phyloP scores from a whole-genome alignment of 37 sponge, comb jelly and placozoan species.

The Bolinopsis microptera region DNA sequence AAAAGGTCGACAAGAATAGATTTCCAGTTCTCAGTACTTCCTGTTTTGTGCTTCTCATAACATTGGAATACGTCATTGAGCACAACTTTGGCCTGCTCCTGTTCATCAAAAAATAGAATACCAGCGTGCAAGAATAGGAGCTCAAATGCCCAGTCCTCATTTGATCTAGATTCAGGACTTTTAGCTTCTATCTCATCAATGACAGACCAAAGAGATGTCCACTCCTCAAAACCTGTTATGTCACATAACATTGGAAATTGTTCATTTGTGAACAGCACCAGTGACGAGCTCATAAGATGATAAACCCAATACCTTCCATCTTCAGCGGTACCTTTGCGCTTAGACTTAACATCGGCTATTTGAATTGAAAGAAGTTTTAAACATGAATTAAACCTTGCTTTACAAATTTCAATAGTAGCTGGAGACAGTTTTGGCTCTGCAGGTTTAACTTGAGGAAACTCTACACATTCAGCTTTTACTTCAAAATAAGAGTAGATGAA shows the following conservation, averaged over 20 bases:
- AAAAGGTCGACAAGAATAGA: not conserved
- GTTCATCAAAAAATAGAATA: constrained; percentile 54
- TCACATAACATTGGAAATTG: constrained; percentile 8
- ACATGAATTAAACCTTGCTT: constrained; percentile 12
- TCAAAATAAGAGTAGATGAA: constrained; percentile 51
- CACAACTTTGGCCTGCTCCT: not conserved
- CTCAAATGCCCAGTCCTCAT: constrained; percentile 63
- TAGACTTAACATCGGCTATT: not conserved
- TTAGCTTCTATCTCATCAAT: constrained; percentile 55
- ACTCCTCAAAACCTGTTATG: not conserved
- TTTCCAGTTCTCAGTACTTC: not conserved
- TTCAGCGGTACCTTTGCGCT: constrained; percentile 3
- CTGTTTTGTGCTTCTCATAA: constrained; percentile 4
- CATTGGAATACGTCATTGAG: constrained; percentile 51
- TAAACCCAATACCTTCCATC: constrained; percentile 61
- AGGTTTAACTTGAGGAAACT: constrained; percentile 8
- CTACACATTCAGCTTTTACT: not conserved
- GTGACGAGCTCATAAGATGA: constrained; percentile 1
- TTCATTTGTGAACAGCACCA: not conserved
- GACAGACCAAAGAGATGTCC: constrained; percentile 34
- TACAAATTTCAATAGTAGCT: not conserved
- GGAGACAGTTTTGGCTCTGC: not conserved
- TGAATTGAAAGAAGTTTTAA: constrained; percentile 13
- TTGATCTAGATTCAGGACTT: not conserved
- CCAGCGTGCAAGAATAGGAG: constrained; percentile 43